A percentile compares a stretch with the other conserved stretches of the same genome.
Evolutionary conservation across 1,140 invertebrate species (phyloP).

Genomic region (Trachymyrmex cornetzi): DNA sequence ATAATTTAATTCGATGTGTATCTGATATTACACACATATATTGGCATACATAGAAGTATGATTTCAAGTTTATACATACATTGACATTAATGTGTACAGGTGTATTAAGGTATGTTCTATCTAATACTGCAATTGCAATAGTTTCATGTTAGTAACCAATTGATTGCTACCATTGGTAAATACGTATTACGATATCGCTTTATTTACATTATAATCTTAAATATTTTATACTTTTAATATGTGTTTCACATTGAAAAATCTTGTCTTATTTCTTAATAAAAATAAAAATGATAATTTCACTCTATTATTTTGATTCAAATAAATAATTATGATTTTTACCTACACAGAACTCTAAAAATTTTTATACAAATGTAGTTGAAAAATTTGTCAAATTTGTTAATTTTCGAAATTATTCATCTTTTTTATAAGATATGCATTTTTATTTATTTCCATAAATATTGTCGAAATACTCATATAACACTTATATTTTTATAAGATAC

Average conservation of each 20-base stretch:
- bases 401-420: neutral
- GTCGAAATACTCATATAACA: neutral
- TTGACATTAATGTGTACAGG: conserved; percentile 24
- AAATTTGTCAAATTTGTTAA: neutral
- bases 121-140: neutral
- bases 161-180: conserved; percentile 1
- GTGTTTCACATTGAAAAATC: neutral
- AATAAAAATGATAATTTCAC: neutral
- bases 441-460: conserved; percentile 19
- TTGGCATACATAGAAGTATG: conserved; percentile 10
- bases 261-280: neutral
- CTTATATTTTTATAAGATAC: neutral
- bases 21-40: neutral
- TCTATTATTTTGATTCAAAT: neutral
- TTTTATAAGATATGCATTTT: neutral
- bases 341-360: neutral
- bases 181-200: neutral
- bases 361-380: neutral
- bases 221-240: conserved; percentile 10
- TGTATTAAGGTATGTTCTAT: neutral
- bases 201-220: neutral
- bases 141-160: neutral
- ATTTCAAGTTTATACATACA: neutral
- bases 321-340: neutral
- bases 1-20: neutral